Base-by-base conservation (phyloP, 2,797 vertebrate genomes). In the Dermochelys coriacea region DNA sequence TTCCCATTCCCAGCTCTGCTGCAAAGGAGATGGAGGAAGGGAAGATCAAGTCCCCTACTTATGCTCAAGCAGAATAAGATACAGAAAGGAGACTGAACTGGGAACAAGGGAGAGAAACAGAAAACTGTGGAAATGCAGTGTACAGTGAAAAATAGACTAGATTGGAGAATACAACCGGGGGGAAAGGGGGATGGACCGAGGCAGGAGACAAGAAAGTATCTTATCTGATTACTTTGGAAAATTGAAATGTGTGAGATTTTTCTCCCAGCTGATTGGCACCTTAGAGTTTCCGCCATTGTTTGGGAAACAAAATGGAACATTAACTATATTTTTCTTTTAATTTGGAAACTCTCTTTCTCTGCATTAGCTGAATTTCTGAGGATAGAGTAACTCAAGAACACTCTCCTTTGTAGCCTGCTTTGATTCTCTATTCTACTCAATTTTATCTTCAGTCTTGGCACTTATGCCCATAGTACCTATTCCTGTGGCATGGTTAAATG, bases 331-430 rank as follows among this genome's bases (percentile, higher is more conserved):
- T 84, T 34, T 86, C 59, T 47, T 54, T 49, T 7, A 52, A 47
- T 4, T 0, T 85, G 50, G 37, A 82, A 0, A 0, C 1, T 34
- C 12, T 10, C 1, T 34, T 12, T 12, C 51, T 27, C 54, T 51
- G 2, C 45, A 59, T 54, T 50, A 93, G 27, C 23, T 85, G 52
- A 90, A 31, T 59, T 29, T 10, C 12, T 59, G 57, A 59, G 25
- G 57, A 59, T 29, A 59, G 12, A 31, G 29, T 55, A 87, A 41
- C 23, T 71, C 18, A n/a, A 57, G 37, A 41, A 90, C 21, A 59
- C 57, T 31, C 52, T 54, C 34, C 16, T n/a, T n/a, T 18, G 34
- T 64, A 64, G 61, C 61, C 34, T 64, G 16, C 31, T 34, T 64
- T n/a, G 7, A 64, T n/a, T 64, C 34, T 61, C 31, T 61, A 16